Conservation (phyloP, 1,140 invertebrate species). For the Gonioctena quinquepunctata region DNA sequence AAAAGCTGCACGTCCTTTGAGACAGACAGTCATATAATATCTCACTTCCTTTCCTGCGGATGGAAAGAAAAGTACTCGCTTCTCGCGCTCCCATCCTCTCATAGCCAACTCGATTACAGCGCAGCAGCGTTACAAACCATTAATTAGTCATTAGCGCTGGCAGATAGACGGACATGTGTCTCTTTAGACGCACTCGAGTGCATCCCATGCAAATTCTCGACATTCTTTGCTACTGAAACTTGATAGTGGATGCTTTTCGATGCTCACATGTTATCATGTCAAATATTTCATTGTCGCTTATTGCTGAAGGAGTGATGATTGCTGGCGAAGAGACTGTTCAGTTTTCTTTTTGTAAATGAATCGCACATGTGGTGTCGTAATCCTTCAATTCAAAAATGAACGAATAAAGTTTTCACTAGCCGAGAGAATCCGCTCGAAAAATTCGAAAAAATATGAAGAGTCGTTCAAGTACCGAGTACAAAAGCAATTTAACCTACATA, state of each 20-base stretch:
- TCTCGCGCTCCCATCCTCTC: neutral
- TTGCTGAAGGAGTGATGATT: neutral
- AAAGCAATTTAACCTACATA: no score
- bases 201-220: neutral
- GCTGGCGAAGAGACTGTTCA: neutral
- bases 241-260: neutral
- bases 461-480: no score
- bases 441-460: no score
- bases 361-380: no score
- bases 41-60: slow-evolving; percentile 3
- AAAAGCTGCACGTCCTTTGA: slow-evolving; percentile 16
- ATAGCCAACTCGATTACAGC: neutral
- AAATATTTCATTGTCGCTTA: slow-evolving; percentile 8
- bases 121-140: neutral
- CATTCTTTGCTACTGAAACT: slow-evolving; percentile 9
- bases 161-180: slow-evolving; percentile 9
- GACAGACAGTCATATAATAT: slow-evolving; percentile 18
- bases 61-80: neutral
- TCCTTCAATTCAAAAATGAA: no score
- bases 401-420: no score
- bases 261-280: slow-evolving; percentile 1
- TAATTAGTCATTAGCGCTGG: slow-evolving; percentile 7
- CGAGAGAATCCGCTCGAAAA: no score
- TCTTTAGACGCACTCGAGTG: neutral
- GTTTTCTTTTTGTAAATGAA: neutral